Conservation (phyloP, 2,888 invertebrate genomes). For the Orthosia cruda region DNA sequence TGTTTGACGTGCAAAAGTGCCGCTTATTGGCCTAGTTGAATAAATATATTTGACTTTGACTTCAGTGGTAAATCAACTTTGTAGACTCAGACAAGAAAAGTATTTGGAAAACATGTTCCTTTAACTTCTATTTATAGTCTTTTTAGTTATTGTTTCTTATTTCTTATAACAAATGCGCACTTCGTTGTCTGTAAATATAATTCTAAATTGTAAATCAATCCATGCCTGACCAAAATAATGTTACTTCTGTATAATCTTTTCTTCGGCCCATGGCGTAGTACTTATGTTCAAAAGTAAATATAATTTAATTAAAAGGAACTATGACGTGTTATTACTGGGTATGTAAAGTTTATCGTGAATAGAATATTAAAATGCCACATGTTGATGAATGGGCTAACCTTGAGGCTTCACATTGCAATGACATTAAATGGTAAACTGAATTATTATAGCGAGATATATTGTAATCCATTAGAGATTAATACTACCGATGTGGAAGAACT, state of each 20-base stretch:
- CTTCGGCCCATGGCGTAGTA: constrained; percentile 1
- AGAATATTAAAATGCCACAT: constrained; percentile 64
- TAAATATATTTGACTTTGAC: no score
- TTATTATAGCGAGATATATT: constrained; percentile 42
- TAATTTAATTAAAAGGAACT: constrained; percentile 30
- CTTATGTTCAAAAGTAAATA: constrained; percentile 27
- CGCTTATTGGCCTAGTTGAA: no score
- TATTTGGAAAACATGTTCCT: not conserved
- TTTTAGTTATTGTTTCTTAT: not conserved
- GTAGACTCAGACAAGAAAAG: not conserved
- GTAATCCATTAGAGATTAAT: constrained; percentile 33
- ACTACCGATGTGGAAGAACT: not conserved
- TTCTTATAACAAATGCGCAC: not conserved
- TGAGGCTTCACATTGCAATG: constrained; percentile 62
- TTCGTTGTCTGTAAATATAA: not conserved
- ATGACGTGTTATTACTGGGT: constrained; percentile 46
- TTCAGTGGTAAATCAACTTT: not conserved
- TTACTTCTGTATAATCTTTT: not conserved
- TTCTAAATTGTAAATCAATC: constrained; percentile 6
- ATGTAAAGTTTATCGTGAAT: constrained; percentile 58
- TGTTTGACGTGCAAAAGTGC: no score
- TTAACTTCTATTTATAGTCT: not conserved
- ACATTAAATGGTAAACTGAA: constrained; percentile 55
- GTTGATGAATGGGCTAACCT: constrained; percentile 67
- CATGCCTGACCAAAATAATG: not conserved